phyloP scores from a whole-genome alignment of 1,140 invertebrate genomes.

The Lordiphosa clarofinis region DNA sequence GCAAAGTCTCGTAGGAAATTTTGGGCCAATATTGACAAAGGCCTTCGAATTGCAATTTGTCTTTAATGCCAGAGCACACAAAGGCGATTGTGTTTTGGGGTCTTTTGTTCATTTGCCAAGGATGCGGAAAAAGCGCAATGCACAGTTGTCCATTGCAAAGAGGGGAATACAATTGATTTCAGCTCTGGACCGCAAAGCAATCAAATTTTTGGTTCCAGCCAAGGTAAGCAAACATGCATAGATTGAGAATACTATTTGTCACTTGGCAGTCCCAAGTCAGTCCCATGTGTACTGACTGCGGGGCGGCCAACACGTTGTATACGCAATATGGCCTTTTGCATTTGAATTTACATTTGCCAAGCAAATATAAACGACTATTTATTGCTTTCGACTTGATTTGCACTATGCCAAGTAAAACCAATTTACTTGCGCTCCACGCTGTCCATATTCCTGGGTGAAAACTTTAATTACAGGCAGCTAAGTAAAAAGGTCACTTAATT shows the following conservation, averaged over 20 bases:
- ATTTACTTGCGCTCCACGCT: constrained; percentile 31
- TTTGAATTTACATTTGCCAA: constrained; percentile 33
- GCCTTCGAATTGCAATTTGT: constrained; percentile 48
- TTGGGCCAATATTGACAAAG: constrained; percentile 48
- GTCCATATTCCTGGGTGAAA: constrained; percentile 10
- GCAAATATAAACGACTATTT: constrained; percentile 58
- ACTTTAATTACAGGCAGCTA: constrained; percentile 47
- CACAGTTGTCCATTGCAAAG: constrained; percentile 14
- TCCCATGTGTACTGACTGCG: constrained; percentile 14
- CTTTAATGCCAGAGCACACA: constrained; percentile 22
- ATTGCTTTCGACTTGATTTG: constrained; percentile 38
- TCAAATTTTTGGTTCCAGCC: constrained; percentile 53
- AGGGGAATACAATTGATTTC: constrained; percentile 19
- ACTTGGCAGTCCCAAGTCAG: constrained; percentile 39
- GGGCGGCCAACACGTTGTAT: constrained; percentile 19
- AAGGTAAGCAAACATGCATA: constrained; percentile 14
- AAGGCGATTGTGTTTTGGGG: constrained; percentile 1
- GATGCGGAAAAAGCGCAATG: constrained; percentile 56
- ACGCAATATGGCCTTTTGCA: constrained; percentile 46
- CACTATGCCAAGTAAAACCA: constrained; percentile 26
- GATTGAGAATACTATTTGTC: constrained; percentile 35
- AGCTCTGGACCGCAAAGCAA: constrained; percentile 57
- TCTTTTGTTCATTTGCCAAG: constrained; percentile 30
- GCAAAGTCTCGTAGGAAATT: constrained; percentile 16
- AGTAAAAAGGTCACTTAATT: constrained; percentile 37